A percentile compares a stretch with the other conserved stretches of the same genome.
These are phyloP conservation scores for Leptoclinus maculatus DNA, from an alignment of 2,797 vertebrate genomes.

Conservation along the genomic window DNA sequence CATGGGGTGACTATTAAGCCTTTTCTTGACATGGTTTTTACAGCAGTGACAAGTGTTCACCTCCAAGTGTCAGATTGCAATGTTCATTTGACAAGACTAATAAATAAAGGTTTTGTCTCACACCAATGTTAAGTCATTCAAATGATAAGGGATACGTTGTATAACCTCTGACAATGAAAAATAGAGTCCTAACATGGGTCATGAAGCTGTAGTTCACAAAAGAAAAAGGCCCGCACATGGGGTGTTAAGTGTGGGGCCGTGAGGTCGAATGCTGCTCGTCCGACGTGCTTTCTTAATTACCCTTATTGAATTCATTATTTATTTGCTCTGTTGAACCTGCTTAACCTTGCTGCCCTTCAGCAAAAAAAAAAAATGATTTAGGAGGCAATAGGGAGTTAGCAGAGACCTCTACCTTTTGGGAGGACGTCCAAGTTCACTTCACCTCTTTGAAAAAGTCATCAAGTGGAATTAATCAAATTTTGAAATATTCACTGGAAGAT, in stretches of 20 bases:
- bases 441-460: conserved; percentile 67
- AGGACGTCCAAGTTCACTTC: conserved; percentile 62
- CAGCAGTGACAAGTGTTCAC: conserved; percentile 14
- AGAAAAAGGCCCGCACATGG: conserved; percentile 31
- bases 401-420: conserved; percentile 56
- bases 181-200: conserved; percentile 16
- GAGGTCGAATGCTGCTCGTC: conserved; percentile 61
- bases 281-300: conserved; percentile 81
- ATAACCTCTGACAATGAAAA: conserved; percentile 20
- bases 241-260: conserved; percentile 39
- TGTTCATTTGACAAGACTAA: conserved; percentile 16
- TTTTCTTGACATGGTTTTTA: conserved; percentile 25
- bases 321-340: conserved; percentile 79
- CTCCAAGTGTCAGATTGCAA: conserved; percentile 12
- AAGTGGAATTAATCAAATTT: conserved; percentile 57
- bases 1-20: conserved; percentile 20
- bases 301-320: conserved; percentile 82
- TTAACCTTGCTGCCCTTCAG: conserved; percentile 78
- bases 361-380: conserved; percentile 66
- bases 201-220: conserved; percentile 39
- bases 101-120: conserved; percentile 10
- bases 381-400: conserved; percentile 60
- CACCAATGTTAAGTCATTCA: conserved; percentile 10
- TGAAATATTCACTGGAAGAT: conserved; percentile 8
- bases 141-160: conserved; percentile 1